Evolutionary conservation across 2,797 vertebrate species (phyloP), one percentile per base, ranked within the genome.

Genomic region (Syngnathus acus): DNA sequence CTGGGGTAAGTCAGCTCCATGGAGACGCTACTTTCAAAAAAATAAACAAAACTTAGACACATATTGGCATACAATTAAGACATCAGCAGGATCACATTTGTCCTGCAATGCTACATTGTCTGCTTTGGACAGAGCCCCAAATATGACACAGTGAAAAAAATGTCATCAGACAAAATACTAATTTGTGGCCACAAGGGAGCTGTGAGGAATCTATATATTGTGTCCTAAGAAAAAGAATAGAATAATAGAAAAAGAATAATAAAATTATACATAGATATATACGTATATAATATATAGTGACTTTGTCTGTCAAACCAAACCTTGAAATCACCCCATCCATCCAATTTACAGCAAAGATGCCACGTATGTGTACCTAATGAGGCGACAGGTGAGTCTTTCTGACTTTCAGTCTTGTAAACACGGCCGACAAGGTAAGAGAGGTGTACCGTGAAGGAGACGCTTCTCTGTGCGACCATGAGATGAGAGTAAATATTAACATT

Each of bases 401-500:
- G 65, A 62, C 65, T 13, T 23, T 69, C 23, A 1, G 43, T 2
- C 43, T 60, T 58, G 67, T 71, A 76, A 78, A 78, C 78, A 73
- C 39, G 63, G 68, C 59, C 9, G 62, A 23, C 19, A 39, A 68
- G 65, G 69, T 68, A 51, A 69, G 42, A 39, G 67, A 71, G 72
- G 69, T 73, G 70, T 64, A 32, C 16, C 32, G 7, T 6, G 60
- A 61, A 58, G 8, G 60, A 64, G 40, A 9, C 67, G 63, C 74
- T 68, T 55, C 60, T 62, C 51, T 7, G 64, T 72, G 71, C 72
- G 69, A 69, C 65, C 69, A 67, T 82, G 82, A 89, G 78, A 81
- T 86, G 81, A 89, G 88, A 83, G 89, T 87, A 90, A 93, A 94
- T 90, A 93, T 92, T 93, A 91, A 91, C 92, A 88, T 83, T 91